Evolutionary conservation across 2,797 vertebrate genomes (phyloP).

Genomic region (Schizopygopsis pylzovi): DNA sequence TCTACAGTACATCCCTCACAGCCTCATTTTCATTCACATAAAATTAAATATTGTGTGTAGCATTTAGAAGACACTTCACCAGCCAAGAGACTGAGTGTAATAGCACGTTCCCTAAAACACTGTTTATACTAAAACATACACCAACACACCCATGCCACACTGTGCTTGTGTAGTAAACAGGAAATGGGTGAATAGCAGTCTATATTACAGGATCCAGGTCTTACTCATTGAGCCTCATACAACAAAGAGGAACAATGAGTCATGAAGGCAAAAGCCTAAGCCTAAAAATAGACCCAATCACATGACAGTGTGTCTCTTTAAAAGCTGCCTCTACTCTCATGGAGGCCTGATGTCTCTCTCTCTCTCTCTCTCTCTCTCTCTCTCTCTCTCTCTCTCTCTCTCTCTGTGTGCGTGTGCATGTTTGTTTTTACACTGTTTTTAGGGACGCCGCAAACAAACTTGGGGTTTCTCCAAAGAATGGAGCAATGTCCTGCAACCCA

Average conservation of each 20-base stretch:
- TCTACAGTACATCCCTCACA: not conserved
- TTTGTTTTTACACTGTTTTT: not conserved
- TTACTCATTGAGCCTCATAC: conserved; percentile 21
- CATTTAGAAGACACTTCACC: conserved; percentile 6
- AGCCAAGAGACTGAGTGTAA: not conserved
- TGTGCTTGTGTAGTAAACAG: conserved; percentile 42
- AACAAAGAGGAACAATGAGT: conserved; percentile 42
- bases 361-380: too few relatives aligned
- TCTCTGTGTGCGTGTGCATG: not conserved
- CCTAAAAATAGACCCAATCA: conserved; percentile 44
- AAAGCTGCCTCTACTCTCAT: conserved; percentile 4
- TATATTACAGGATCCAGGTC: conserved; percentile 28
- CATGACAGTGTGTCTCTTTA: conserved; percentile 39
- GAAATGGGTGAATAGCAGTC: conserved; percentile 16
- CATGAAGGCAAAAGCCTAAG: conserved; percentile 26
- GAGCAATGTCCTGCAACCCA: conserved; percentile 56
- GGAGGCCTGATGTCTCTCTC: not conserved
- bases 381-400: too few relatives aligned
- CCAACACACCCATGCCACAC: conserved; percentile 28
- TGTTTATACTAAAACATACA: conserved; percentile 18
- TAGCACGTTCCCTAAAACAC: conserved; percentile 3
- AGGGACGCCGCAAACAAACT: conserved; percentile 44
- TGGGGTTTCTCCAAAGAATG: conserved; percentile 55
- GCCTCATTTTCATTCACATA: not conserved
- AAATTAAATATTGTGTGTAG: not conserved